Percentiles rank a stretch among this genome's conserved stretches.
Conservation (phyloP, 1,140 invertebrate genomes). For the Cardiocondyla obscurior region DNA sequence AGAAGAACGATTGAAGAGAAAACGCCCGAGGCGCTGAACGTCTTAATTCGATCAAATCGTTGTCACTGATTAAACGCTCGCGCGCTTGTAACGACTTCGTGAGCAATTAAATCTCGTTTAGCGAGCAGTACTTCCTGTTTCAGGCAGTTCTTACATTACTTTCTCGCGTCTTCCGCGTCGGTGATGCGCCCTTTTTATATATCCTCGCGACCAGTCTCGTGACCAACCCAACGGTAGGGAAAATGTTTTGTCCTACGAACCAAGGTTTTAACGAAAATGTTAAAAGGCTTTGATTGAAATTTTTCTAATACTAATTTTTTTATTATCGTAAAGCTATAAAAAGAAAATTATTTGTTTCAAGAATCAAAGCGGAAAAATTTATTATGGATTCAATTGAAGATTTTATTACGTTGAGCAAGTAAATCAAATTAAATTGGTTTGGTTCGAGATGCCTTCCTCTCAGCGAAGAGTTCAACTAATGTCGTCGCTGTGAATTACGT, state of each 20-base stretch:
- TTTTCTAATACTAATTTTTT: no score
- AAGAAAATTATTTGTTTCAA: no score
- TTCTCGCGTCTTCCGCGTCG: neutral
- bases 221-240: conserved; percentile 21
- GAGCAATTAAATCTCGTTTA: conserved; percentile 52
- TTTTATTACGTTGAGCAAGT: no score
- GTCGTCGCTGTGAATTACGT: neutral
- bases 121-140: conserved; percentile 26
- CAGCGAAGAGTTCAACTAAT: conserved; percentile 28
- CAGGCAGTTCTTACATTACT: conserved; percentile 22
- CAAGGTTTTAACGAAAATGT: no score
- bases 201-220: neutral
- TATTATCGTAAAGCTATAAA: no score
- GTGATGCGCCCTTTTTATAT: conserved; percentile 18
- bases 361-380: no score
- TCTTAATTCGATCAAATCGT: conserved; percentile 45
- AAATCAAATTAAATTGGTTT: no score
- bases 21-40: neutral
- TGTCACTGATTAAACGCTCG: conserved; percentile 28
- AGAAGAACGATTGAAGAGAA: neutral
- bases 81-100: conserved; percentile 29
- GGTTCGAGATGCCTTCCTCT: no score
- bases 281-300: no score
- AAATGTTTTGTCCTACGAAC: no score
- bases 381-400: no score